phyloP scores from a whole-genome alignment of 2,797 vertebrate species.

The Periophthalmus magnuspinnatus region DNA sequence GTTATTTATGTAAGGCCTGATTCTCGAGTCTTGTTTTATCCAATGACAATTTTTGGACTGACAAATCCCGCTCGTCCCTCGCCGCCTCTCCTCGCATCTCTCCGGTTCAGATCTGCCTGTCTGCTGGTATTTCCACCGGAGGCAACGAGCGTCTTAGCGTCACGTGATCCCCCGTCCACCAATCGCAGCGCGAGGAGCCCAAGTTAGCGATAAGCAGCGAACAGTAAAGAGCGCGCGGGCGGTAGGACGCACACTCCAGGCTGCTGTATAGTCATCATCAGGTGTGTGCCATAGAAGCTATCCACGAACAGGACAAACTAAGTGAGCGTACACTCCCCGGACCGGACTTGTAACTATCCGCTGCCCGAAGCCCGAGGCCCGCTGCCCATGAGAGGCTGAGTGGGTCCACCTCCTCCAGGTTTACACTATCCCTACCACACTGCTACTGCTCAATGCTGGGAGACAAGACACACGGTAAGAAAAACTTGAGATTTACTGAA shows the following conservation, averaged over 20 bases:
- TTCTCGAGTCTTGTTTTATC: not conserved
- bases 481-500: not conserved
- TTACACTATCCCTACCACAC: constrained; percentile 32
- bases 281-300: not conserved
- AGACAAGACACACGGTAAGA: constrained; percentile 73
- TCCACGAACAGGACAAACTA: not conserved
- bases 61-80: not conserved
- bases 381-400: constrained; percentile 42
- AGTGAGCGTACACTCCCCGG: not conserved
- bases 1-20: no score
- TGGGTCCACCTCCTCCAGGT: constrained; percentile 32
- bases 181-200: constrained; percentile 53
- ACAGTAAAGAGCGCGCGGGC: constrained; percentile 52
- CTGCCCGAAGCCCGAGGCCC: constrained; percentile 1
- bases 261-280: constrained; percentile 27
- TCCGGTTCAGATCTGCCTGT: constrained; percentile 28
- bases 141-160: constrained; percentile 27
- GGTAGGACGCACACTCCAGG: constrained; percentile 48
- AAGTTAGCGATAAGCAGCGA: constrained; percentile 57
- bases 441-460: constrained; percentile 65
- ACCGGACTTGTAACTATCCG: not conserved
- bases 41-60: not conserved
- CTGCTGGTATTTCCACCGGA: constrained; percentile 39
- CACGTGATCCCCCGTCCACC: constrained; percentile 68
- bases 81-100: not conserved